Evolutionary conservation across 2,113 vertebrate genomes (phyloP).

Genomic region (Onychostruthus taczanowskii): DNA sequence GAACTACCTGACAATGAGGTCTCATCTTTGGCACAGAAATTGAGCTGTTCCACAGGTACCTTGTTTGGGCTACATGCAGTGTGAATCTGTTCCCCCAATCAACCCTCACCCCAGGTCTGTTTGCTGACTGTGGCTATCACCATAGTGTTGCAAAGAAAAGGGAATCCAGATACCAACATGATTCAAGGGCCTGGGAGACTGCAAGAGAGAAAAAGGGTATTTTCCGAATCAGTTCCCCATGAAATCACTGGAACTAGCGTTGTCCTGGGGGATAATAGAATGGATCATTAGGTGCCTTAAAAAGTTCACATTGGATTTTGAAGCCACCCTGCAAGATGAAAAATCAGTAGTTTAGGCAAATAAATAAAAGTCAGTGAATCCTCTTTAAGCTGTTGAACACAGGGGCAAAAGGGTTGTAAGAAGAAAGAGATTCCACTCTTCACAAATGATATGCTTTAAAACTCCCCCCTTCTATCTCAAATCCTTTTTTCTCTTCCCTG

Average conservation of each 20-base stretch:
- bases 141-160: conserved; percentile 20
- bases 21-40: conserved; percentile 12
- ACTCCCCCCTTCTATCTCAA: background rate
- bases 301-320: conserved; percentile 60
- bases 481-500: conserved; percentile 21
- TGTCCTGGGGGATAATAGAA: conserved; percentile 54
- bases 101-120: background rate
- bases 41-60: background rate
- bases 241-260: conserved; percentile 56
- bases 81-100: background rate
- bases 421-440: conserved; percentile 4
- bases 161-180: background rate
- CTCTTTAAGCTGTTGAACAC: conserved; percentile 26
- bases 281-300: conserved; percentile 62
- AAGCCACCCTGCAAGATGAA: conserved; percentile 45
- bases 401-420: background rate
- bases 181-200: conserved; percentile 23
- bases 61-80: background rate
- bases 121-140: background rate
- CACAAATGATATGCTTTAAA: background rate
- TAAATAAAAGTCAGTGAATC: conserved; percentile 36
- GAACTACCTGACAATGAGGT: conserved; percentile 14
- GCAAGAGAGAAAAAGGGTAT: conserved; percentile 41
- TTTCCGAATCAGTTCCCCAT: conserved; percentile 58
- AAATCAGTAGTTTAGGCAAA: conserved; percentile 48